Conservation (phyloP, 2,888 invertebrate genomes). For the Brachynemurus nebulosus region DNA sequence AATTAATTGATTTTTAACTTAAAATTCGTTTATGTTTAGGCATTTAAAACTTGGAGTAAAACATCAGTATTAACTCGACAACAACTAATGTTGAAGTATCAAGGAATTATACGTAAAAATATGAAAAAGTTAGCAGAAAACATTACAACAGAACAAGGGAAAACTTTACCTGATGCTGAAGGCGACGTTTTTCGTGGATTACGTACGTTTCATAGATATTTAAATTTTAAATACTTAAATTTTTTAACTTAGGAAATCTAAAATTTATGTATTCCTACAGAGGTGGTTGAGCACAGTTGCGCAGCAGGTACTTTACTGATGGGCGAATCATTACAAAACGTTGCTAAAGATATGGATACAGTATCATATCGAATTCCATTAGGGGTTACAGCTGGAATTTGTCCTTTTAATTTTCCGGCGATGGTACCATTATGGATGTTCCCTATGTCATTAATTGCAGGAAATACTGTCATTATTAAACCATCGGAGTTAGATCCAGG, state of each 20-base stretch:
- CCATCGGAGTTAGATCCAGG: conserved; percentile 98
- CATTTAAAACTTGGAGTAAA: conserved; percentile 70
- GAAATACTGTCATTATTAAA: conserved; percentile 89
- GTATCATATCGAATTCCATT: conserved; percentile 82
- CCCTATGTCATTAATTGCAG: conserved; percentile 74
- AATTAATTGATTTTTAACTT: neutral
- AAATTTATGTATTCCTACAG: conserved; percentile 38
- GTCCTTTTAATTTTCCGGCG: conserved; percentile 98
- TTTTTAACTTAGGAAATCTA: too few species aligned
- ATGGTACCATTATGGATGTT: conserved; percentile 99
- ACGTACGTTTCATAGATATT: conserved; percentile 74
- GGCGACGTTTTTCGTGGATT: conserved; percentile 95
- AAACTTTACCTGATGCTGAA: conserved; percentile 92
- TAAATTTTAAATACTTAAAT: too few species aligned
- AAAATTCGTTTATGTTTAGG: too few species aligned
- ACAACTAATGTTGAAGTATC: conserved; percentile 53
- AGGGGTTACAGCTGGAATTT: conserved; percentile 88
- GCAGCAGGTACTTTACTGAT: conserved; percentile 83
- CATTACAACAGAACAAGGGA: conserved; percentile 94
- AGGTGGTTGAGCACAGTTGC: conserved; percentile 95
- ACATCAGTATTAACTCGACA: conserved; percentile 87
- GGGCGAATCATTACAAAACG: conserved; percentile 78
- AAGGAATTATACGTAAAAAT: conserved; percentile 74
- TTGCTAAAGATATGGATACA: conserved; percentile 95
- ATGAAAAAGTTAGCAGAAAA: conserved; percentile 80